Evolutionary conservation across 2,888 invertebrate species (phyloP), one percentile per base, ranked within the genome.

Genomic region (Amphipoea oculea): DNA sequence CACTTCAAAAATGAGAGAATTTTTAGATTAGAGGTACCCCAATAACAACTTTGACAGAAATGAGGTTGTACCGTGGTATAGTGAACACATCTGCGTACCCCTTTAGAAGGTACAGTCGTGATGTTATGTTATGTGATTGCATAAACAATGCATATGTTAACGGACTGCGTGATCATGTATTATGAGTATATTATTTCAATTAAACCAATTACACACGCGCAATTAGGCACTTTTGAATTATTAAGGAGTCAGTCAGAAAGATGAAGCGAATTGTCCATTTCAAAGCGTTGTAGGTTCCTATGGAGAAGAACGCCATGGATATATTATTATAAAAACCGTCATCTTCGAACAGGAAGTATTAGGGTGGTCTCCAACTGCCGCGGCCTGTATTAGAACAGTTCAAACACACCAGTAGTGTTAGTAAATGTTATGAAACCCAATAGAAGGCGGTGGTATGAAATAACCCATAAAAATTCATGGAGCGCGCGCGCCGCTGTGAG

Each of bases 401-500:
- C 51, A 82, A 81, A 73, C 60, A 78, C 63, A 84, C 17, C 36
- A 77, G 73, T 63, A 82, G 69, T 79, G 76, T 83, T 84, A 82
- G 85, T 86, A 84, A 90, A 86, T 81, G 87, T 90, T 84, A 89
- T 90, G 86, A 88, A 88, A 88, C 85, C 83, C 79, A 83, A 84
- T 80, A 86, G 85, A 77, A 90, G 90, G 81, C 88, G 89, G 88
- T 86, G 86, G 84, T 86, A 89, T 88, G 86, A 90, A 90, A 88
- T 90, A 90, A 86, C 88, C 89, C 84, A 94, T 94, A 94, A 92
- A 93, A 92, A 94, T 94, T 94, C 94, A 94, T 83, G 84, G 86
- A 84, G 92, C 92, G 91, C 88, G 88, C 85, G 84, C 89, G 82
- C 77, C 85, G 88, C 88, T 82, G 87, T 81, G 87, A 79, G 86